Conservation (phyloP, 92 coral and sea anemone genomes). For the Porites evermanni region DNA sequence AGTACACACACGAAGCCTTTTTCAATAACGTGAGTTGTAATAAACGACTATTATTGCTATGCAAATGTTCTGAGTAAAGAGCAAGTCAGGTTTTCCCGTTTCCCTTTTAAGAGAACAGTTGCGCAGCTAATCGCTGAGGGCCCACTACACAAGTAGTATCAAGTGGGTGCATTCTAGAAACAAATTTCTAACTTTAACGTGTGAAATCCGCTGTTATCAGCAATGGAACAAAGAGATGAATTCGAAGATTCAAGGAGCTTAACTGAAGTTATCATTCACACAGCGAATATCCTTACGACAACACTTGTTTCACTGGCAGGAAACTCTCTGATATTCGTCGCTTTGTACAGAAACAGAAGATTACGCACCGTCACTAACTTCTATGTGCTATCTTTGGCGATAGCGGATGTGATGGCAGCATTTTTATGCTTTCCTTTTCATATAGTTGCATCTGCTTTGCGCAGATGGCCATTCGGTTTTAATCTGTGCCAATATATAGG, state of each 20-base stretch:
- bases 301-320: constrained; percentile 69
- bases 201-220: neutral
- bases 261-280: constrained; percentile 59
- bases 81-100: neutral
- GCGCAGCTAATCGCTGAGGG: neutral
- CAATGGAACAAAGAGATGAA: neutral
- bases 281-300: constrained; percentile 47
- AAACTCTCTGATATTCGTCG: constrained; percentile 65
- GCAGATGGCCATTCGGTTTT: neutral
- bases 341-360: constrained; percentile 61
- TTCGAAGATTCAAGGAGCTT: constrained; percentile 47
- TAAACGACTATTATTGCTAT: neutral
- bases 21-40: neutral
- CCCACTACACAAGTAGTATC: too few relatives aligned
- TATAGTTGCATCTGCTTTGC: neutral
- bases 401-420: constrained; percentile 27
- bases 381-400: constrained; percentile 17
- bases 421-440: neutral
- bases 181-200: neutral
- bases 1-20: neutral
- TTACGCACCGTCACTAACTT: constrained; percentile 22
- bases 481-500: neutral
- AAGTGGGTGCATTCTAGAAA: neutral
- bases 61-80: neutral
- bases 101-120: neutral